Evolutionary conservation across 2,888 invertebrate genomes (phyloP).

Genomic region (Dryomyza anilis): DNA sequence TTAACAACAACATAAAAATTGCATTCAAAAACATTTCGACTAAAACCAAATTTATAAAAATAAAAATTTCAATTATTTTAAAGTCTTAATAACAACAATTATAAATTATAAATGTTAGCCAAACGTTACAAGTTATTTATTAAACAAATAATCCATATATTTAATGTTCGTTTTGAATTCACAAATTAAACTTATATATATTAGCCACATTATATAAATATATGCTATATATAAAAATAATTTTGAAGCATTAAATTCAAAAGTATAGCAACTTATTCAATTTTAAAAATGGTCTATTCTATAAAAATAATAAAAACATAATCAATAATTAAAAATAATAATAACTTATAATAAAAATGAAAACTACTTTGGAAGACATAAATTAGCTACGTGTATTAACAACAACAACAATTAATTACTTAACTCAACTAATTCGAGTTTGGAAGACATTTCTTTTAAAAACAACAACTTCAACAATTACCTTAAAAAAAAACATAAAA

Average conservation of each 20-base stretch:
- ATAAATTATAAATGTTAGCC: slow-evolving; percentile 37
- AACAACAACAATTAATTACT: slow-evolving; percentile 11
- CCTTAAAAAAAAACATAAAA: slow-evolving; percentile 34
- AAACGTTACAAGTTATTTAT: too few species aligned
- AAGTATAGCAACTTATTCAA: too few species aligned
- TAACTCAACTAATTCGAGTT: too few species aligned
- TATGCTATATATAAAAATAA: too few species aligned
- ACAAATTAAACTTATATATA: slow-evolving; percentile 1
- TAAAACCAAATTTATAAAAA: background rate
- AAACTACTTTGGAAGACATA: slow-evolving; percentile 44
- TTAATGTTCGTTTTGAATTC: slow-evolving; percentile 15
- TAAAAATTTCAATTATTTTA: background rate
- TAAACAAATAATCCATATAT: slow-evolving; percentile 30
- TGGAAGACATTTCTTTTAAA: slow-evolving; percentile 51
- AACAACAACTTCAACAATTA: slow-evolving; percentile 43
- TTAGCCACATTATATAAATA: slow-evolving; percentile 3
- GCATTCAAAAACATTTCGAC: slow-evolving; percentile 30
- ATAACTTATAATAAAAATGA: background rate
- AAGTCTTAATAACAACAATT: slow-evolving; percentile 2
- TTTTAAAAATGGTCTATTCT: too few species aligned
- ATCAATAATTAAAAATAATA: too few species aligned
- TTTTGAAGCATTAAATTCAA: too few species aligned
- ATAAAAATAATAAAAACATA: background rate
- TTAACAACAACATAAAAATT: slow-evolving; percentile 45
- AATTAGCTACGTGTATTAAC: slow-evolving; percentile 50